Conservation (phyloP, 2,888 invertebrate species). For the Folsomia candida region DNA sequence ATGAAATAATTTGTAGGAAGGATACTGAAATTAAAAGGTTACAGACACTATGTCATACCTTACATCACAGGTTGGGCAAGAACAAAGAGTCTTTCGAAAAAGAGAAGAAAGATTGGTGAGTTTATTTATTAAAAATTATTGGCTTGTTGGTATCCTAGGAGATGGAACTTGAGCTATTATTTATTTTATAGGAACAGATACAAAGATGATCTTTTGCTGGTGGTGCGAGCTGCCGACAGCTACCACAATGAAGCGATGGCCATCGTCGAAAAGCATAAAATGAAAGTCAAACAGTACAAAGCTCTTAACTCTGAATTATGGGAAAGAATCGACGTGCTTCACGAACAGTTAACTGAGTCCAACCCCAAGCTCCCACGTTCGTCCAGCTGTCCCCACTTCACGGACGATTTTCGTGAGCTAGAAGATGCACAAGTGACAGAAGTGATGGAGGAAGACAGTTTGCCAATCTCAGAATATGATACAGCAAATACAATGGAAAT, state of each 20-base stretch:
- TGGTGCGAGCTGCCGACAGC: slow-evolving; percentile 92
- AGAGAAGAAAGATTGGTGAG: slow-evolving; percentile 67
- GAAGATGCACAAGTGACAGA: no score
- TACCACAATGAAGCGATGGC: slow-evolving; percentile 87
- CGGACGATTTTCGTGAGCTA: no score
- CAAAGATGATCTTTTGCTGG: slow-evolving; percentile 85
- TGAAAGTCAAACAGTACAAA: no score
- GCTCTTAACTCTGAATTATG: neutral
- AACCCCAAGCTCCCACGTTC: no score
- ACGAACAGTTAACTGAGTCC: no score
- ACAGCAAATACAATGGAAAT: no score
- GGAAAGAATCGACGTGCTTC: no score
- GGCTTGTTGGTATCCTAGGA: neutral
- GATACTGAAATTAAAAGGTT: neutral
- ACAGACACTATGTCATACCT: slow-evolving; percentile 67
- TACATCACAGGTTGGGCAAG: slow-evolving; percentile 65
- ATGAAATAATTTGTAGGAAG: neutral
- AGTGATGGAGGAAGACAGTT: no score
- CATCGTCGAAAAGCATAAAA: slow-evolving; percentile 4
- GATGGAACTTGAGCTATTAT: neutral
- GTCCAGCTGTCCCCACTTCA: no score
- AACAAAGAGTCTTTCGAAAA: slow-evolving; percentile 64
- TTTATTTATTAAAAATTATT: neutral
- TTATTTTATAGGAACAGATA: slow-evolving; percentile 68
- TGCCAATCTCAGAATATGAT: no score